A percentile compares a stretch with the other conserved stretches of the same genome.
Evolutionary conservation across 1,140 invertebrate species (phyloP).

Genomic region (Formica exsecta): DNA sequence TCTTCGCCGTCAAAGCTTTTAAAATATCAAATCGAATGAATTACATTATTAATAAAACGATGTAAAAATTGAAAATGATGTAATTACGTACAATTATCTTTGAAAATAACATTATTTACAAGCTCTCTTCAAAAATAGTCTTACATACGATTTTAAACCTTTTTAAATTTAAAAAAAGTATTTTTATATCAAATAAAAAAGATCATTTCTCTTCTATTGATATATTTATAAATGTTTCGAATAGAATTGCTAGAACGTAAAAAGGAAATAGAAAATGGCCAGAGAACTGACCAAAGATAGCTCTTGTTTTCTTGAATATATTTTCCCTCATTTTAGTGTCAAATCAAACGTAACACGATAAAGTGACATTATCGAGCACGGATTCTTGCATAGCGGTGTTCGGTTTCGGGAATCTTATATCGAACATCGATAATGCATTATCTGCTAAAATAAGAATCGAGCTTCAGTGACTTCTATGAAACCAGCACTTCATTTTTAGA

Average conservation of each 20-base stretch:
- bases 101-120: not conserved
- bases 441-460: constrained; percentile 44
- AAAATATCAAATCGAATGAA: constrained; percentile 21
- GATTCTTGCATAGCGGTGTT: constrained; percentile 51
- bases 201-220: not conserved
- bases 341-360: constrained; percentile 81
- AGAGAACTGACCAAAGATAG: constrained; percentile 29
- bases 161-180: not conserved
- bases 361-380: constrained; percentile 38
- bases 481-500: not conserved
- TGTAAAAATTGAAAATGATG: not conserved
- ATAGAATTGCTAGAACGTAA: constrained; percentile 28
- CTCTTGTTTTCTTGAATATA: constrained; percentile 67
- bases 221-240: not conserved
- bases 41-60: not conserved
- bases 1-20: constrained; percentile 7
- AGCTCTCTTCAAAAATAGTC: not conserved
- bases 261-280: constrained; percentile 25
- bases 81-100: not conserved
- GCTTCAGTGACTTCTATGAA: not conserved
- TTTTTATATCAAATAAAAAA: not conserved
- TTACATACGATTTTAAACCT: not conserved
- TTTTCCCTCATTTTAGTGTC: constrained; percentile 81
- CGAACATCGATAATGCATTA: constrained; percentile 70
- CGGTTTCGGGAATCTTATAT: constrained; percentile 63